A percentile compares a stretch with the other conserved stretches of the same genome.
phyloP scores from a whole-genome alignment of 2,113 vertebrate species.

The Triplophysa dalaica region DNA sequence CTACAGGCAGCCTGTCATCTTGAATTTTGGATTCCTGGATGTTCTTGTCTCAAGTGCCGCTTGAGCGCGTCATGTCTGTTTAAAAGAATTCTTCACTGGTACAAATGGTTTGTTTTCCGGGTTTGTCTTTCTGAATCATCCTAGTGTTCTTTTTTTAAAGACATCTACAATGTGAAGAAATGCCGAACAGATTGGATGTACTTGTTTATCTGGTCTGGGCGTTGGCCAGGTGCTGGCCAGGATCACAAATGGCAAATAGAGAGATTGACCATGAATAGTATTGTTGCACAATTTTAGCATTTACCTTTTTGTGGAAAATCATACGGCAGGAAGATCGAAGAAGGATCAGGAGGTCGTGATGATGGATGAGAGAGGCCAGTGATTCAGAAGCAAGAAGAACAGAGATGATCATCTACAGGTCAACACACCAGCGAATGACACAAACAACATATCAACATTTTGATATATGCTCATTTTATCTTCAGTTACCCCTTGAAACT shows the following conservation, averaged over 20 bases:
- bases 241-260: slow-evolving; percentile 2
- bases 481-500: slow-evolving; percentile 2
- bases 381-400: slow-evolving; percentile 37
- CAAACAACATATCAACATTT: slow-evolving; percentile 28
- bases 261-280: slow-evolving; percentile 56
- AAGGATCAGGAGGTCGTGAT: slow-evolving; percentile 38
- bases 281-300: slow-evolving; percentile 63
- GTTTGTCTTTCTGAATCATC: slow-evolving; percentile 54
- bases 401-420: slow-evolving; percentile 46
- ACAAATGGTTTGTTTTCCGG: slow-evolving; percentile 42
- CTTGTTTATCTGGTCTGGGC: slow-evolving; percentile 17
- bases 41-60: slow-evolving; percentile 16
- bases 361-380: slow-evolving; percentile 36
- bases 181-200: slow-evolving; percentile 53
- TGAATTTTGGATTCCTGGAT: slow-evolving; percentile 43
- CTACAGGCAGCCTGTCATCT: slow-evolving; percentile 39
- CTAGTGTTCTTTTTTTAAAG: slow-evolving; percentile 52
- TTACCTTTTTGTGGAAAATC: slow-evolving; percentile 61
- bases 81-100: slow-evolving; percentile 62
- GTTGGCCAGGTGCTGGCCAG: slow-evolving; percentile 30
- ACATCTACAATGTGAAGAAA: slow-evolving; percentile 75
- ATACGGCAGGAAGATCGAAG: slow-evolving; percentile 61
- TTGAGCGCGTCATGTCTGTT: slow-evolving; percentile 19
- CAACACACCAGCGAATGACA: slow-evolving; percentile 55
- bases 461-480: slow-evolving; percentile 11